A percentile compares a stretch with the other conserved stretches of the same genome.
These are phyloP conservation scores for Criorhina ranunculi DNA, from an alignment of 2,888 invertebrate species.

Conservation along the genomic window DNA sequence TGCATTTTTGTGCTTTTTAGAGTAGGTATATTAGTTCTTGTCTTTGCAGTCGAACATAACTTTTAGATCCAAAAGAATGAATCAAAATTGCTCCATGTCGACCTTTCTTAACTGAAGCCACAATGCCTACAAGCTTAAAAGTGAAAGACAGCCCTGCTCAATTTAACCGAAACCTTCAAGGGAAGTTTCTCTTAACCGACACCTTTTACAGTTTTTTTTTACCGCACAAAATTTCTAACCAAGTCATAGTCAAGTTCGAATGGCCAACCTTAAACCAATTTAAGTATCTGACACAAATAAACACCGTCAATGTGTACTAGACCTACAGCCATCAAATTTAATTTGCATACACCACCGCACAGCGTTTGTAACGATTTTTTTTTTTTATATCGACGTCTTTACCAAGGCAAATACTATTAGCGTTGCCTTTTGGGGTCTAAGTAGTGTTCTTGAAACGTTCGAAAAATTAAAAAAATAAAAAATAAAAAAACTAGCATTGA, in stretches of 20 bases:
- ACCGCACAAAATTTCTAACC: neutral
- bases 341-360: constrained; percentile 34
- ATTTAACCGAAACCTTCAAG: no score
- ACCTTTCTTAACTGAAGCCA: no score
- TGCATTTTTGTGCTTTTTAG: no score
- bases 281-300: neutral
- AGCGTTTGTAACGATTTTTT: constrained; percentile 9
- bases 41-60: no score
- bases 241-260: neutral
- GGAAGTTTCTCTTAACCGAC: neutral
- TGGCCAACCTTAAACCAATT: constrained; percentile 39
- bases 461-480: constrained; percentile 10
- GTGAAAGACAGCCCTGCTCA: no score
- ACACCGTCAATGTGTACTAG: constrained; percentile 2
- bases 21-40: no score
- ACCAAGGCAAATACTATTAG: constrained; percentile 58
- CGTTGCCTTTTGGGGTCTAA: constrained; percentile 50
- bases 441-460: constrained; percentile 66
- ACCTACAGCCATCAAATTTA: neutral
- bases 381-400: constrained; percentile 12
- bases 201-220: constrained; percentile 3
- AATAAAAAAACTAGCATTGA: constrained; percentile 42
- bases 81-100: no score
- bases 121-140: no score
- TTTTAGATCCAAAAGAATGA: no score